Percentiles rank a stretch among this genome's conserved stretches.
Evolutionary conservation across 2,888 invertebrate species (phyloP).

Genomic region (Eupelmus urozonus): DNA sequence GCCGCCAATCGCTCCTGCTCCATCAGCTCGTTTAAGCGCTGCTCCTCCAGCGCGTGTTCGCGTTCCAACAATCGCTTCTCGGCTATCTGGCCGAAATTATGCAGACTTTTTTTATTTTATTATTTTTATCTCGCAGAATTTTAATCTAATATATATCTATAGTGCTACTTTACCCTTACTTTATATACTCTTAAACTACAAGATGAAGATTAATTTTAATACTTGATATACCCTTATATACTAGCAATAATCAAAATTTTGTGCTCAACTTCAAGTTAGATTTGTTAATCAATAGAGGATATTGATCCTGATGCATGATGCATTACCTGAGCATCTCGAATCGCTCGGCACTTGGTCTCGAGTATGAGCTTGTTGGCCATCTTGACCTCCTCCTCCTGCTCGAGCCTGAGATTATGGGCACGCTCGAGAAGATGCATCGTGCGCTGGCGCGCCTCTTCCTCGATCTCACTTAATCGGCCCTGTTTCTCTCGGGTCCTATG

Average conservation of each 20-base stretch:
- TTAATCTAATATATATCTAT: no score
- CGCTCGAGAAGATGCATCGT: constrained; percentile 78
- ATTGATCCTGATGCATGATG: no score
- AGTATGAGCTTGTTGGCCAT: constrained; percentile 88
- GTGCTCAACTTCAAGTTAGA: no score
- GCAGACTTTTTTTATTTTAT: background rate
- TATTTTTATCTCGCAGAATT: no score
- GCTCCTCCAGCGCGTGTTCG: constrained; percentile 75
- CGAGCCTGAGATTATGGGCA: constrained; percentile 79
- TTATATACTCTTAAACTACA: no score
- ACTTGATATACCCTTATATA: no score
- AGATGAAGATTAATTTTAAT: no score
- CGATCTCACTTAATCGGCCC: constrained; percentile 73
- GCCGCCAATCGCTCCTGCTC: constrained; percentile 83
- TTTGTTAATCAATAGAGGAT: no score
- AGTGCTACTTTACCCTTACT: no score
- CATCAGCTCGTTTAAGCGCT: constrained; percentile 84
- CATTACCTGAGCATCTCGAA: constrained; percentile 88
- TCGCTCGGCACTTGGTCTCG: constrained; percentile 90
- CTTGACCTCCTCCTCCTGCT: constrained; percentile 84
- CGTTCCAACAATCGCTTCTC: constrained; percentile 75
- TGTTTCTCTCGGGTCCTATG: constrained; percentile 63
- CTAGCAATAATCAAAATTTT: no score
- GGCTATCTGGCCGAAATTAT: constrained; percentile 66
- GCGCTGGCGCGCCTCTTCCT: constrained; percentile 78